Percentiles rank a stretch among this genome's conserved stretches.
phyloP scores from a whole-genome alignment of 2,113 vertebrate genomes.

The Fukomys damarensis region DNA sequence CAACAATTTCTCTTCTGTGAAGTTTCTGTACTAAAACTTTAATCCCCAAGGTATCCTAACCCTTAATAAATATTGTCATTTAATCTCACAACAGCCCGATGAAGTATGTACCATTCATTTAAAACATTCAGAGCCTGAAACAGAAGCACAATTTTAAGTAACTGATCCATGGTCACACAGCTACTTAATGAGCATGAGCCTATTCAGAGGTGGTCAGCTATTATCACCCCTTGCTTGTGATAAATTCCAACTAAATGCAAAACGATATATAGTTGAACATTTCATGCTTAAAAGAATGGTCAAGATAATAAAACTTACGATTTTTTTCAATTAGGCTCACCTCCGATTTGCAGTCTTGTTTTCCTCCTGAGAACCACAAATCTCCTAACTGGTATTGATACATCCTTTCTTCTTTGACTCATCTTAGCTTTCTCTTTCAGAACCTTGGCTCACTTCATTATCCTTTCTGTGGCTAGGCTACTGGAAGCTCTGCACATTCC shows the following conservation, averaged over 20 bases:
- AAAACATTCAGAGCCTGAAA: not conserved
- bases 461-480: not conserved
- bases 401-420: not conserved
- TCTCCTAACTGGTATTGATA: not conserved
- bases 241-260: not conserved
- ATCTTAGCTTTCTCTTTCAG: not conserved
- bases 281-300: not conserved
- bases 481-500: not conserved
- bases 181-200: not conserved
- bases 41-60: not conserved
- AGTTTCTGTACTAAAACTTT: conserved; percentile 11
- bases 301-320: not conserved
- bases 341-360: not conserved
- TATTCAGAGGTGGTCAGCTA: not conserved
- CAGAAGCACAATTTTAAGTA: not conserved
- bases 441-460: not conserved
- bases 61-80: not conserved
- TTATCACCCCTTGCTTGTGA: not conserved
- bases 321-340: not conserved
- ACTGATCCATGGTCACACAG: not conserved
- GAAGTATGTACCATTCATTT: not conserved
- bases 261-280: not conserved
- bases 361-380: not conserved
- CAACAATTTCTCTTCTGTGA: not conserved
- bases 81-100: not conserved